Conservation (phyloP, 2,888 invertebrate species). For the Adelphocoris suturalis region DNA sequence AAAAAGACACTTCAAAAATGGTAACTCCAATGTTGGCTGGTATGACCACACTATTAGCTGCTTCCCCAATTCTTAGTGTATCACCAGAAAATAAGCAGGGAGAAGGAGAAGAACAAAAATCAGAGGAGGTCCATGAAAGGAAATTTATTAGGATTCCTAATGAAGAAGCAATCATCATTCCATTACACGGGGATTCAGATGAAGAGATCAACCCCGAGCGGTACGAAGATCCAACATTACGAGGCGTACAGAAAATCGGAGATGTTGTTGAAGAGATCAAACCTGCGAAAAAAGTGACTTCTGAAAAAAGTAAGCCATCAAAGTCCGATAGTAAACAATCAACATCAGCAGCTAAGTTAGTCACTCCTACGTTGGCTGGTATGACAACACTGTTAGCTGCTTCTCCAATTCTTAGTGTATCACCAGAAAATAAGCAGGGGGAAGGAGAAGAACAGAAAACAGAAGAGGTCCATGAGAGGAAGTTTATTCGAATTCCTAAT, state of each 20-base stretch:
- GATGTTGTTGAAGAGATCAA: constrained; percentile 32
- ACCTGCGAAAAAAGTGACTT: not conserved
- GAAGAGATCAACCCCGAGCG: constrained; percentile 74
- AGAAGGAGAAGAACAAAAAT: constrained; percentile 77
- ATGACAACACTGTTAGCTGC: constrained; percentile 61
- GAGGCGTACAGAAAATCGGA: constrained; percentile 25
- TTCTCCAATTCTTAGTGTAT: constrained; percentile 43
- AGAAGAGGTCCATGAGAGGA: constrained; percentile 79
- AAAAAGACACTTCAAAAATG: constrained; percentile 16
- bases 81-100: constrained; percentile 59
- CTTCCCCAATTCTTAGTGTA: constrained; percentile 52
- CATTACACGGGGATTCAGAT: constrained; percentile 75
- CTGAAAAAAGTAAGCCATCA: not conserved
- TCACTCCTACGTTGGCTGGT: constrained; percentile 53
- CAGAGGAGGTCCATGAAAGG: constrained; percentile 80
- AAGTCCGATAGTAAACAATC: constrained; percentile 4
- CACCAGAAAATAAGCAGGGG: constrained; percentile 49
- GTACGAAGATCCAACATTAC: constrained; percentile 63
- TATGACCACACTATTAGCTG: constrained; percentile 51
- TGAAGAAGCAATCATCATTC: constrained; percentile 75
- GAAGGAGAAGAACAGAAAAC: constrained; percentile 78
- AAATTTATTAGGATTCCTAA: constrained; percentile 75
- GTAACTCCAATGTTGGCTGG: constrained; percentile 48
- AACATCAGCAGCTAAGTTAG: constrained; percentile 4
- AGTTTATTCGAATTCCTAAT: constrained; percentile 75